Conservation (phyloP, 1,140 invertebrate genomes). For the Bombus vancouverensis region DNA sequence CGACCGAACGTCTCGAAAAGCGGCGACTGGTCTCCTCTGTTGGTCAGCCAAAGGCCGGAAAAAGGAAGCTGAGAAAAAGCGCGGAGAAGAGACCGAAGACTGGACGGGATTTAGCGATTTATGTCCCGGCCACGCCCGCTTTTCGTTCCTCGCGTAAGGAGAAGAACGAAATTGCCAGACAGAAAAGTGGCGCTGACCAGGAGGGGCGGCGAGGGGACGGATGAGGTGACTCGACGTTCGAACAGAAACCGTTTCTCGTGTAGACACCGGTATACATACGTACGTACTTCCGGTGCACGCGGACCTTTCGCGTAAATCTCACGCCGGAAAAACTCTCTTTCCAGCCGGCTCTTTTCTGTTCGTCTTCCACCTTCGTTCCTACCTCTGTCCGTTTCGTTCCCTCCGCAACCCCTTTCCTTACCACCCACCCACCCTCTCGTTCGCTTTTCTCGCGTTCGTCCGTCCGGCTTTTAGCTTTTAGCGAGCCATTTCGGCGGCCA, state of each 20-base stretch:
- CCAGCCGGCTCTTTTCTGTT: slow-evolving; percentile 2
- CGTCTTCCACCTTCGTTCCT: slow-evolving; percentile 36
- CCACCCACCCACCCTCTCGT: slow-evolving; percentile 5
- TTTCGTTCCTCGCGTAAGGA: slow-evolving; percentile 63
- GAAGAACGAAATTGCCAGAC: slow-evolving; percentile 58
- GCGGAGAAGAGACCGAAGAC: slow-evolving; percentile 60
- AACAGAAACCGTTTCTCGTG: slow-evolving; percentile 52
- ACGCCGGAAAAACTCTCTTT: slow-evolving; percentile 63
- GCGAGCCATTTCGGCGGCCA: slow-evolving; percentile 54
- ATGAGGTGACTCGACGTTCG: slow-evolving; percentile 10
- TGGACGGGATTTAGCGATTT: slow-evolving; percentile 73
- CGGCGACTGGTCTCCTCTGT: background rate
- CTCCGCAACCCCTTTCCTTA: slow-evolving; percentile 8
- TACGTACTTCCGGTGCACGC: slow-evolving; percentile 61
- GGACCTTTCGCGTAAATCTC: slow-evolving; percentile 67
- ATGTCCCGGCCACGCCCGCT: slow-evolving; percentile 70
- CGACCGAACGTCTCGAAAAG: background rate
- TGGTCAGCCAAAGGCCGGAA: background rate
- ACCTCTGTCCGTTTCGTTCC: background rate
- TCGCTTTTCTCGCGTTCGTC: slow-evolving; percentile 34
- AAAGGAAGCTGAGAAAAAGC: slow-evolving; percentile 41
- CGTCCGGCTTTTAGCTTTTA: slow-evolving; percentile 70
- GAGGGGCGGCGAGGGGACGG: background rate
- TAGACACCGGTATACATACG: slow-evolving; percentile 51
- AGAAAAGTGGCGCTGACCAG: slow-evolving; percentile 11